phyloP scores from a whole-genome alignment of 2,888 invertebrate genomes.

The Agrochola lota region DNA sequence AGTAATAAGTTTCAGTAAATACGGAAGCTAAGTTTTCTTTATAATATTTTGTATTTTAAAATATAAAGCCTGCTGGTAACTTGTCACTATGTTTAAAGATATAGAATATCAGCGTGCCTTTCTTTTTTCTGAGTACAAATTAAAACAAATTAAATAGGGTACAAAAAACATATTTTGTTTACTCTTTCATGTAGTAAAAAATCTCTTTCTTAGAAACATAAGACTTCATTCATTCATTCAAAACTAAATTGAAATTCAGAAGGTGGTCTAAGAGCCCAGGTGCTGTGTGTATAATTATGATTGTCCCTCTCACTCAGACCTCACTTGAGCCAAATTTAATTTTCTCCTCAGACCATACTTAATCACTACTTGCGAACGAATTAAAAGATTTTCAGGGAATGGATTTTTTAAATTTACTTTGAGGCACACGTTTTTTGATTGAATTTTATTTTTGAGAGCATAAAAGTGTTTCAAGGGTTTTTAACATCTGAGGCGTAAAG shows the following conservation, averaged over 20 bases:
- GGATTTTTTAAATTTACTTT: conserved; percentile 40
- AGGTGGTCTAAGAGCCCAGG: neutral
- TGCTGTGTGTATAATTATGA: conserved; percentile 60
- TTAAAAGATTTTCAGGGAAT: conserved; percentile 50
- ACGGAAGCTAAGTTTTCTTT: conserved; percentile 1
- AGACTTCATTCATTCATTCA: conserved; percentile 18
- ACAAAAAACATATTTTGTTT: too few species aligned
- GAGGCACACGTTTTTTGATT: conserved; percentile 25
- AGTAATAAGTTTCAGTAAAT: too few species aligned
- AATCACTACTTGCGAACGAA: conserved; percentile 47
- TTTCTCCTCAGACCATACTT: conserved; percentile 52
- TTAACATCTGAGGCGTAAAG: conserved; percentile 3
- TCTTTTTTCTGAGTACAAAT: too few species aligned
- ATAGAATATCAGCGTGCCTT: neutral
- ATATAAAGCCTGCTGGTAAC: neutral
- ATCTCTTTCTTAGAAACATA: neutral
- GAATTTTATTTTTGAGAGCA: conserved; percentile 23
- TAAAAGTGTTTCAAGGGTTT: conserved; percentile 9
- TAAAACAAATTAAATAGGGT: too few species aligned
- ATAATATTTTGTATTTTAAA: neutral
- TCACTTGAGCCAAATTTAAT: conserved; percentile 60
- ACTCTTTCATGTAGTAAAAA: neutral
- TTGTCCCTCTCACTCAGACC: conserved; percentile 49
- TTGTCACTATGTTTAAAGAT: neutral
- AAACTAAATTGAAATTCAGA: conserved; percentile 38